A percentile compares a stretch with the other conserved stretches of the same genome.
Evolutionary conservation across 1,140 invertebrate genomes (phyloP).

Genomic region (Penaeus japonicus): DNA sequence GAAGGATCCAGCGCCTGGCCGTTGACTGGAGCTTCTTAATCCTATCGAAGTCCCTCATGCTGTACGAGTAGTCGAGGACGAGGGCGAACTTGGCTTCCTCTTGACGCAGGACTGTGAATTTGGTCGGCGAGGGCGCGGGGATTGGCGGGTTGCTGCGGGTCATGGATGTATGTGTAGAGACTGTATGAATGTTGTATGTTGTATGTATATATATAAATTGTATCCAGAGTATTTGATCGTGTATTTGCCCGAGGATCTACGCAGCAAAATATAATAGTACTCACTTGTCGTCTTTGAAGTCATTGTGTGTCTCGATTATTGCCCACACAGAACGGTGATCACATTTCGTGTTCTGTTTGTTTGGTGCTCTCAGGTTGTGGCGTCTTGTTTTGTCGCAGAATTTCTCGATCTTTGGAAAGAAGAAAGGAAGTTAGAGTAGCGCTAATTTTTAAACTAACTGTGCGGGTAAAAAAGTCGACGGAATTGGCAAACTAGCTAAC

Average conservation of each 20-base stretch:
- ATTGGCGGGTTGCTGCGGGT: neutral
- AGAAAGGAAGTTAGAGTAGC: no score
- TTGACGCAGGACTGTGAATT: neutral
- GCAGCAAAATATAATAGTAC: no score
- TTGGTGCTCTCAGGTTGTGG: neutral
- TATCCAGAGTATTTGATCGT: no score
- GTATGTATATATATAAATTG: no score
- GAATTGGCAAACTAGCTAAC: no score
- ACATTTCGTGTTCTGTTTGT: neutral
- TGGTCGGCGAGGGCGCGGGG: neutral
- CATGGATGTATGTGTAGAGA: neutral
- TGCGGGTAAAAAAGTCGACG: no score
- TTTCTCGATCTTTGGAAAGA: neutral
- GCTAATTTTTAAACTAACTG: no score
- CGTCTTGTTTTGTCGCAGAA: neutral
- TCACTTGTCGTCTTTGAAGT: constrained; percentile 55
- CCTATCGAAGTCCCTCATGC: constrained; percentile 1
- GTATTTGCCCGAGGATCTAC: no score
- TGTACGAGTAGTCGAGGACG: constrained; percentile 24
- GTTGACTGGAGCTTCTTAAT: neutral
- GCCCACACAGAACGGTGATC: neutral
- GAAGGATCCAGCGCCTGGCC: constrained; percentile 13
- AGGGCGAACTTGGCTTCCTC: constrained; percentile 8
- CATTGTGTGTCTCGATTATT: neutral
- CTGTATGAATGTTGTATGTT: no score